Base-by-base conservation (phyloP, 2,113 vertebrate species). In the Datnioides undecimradiatus region DNA sequence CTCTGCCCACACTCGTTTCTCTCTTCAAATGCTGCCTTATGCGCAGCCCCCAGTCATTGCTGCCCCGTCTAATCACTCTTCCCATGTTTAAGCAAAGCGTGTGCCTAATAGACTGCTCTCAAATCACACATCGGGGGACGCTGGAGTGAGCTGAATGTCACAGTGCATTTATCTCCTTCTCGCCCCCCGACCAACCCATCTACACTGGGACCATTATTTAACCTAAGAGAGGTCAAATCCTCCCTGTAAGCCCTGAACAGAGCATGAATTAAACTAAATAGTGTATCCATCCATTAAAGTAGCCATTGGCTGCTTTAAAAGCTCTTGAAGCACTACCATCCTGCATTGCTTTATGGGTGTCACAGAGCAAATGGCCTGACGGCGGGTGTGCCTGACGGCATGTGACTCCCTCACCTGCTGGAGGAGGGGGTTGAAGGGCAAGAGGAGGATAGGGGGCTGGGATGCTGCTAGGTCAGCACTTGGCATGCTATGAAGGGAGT, bases 171-270 rank as follows among this genome's bases (percentile, higher is more conserved):
- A 89, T 93, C 90, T 92, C 66, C 82, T 80, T 27, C 74, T 82
- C 82, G 70, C 81, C 86, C 91, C 79, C 79, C 68, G 46, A 79
- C 86, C 80, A 74, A 76, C 60, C 88, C 82, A 80, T 90, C 87
- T 79, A 84, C 51, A 31, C 65, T 60, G 79, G 76, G 88, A 86
- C 85, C 86, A 91, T 92, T 93, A 88, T 92, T 91, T 93, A 93
- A 93, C 90, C 88, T 87, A 84, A 82, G 85, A 88, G 87, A 90
- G 93, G 93, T 92, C 91, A 93, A 86, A 93, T 76, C 83, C 87
- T 88, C 87, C 84, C 87, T 76, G 70, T 80, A 88, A 89, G 64
- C 83, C 84, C 74, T 16, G 43, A 84, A 69, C 60, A 48, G 81
- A 78, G 82, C 79, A 88, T 80, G 87, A 90, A 91, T 92, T 90